Conservation (phyloP, 2,888 invertebrate species). For the Dermolepida albohirtum region DNA sequence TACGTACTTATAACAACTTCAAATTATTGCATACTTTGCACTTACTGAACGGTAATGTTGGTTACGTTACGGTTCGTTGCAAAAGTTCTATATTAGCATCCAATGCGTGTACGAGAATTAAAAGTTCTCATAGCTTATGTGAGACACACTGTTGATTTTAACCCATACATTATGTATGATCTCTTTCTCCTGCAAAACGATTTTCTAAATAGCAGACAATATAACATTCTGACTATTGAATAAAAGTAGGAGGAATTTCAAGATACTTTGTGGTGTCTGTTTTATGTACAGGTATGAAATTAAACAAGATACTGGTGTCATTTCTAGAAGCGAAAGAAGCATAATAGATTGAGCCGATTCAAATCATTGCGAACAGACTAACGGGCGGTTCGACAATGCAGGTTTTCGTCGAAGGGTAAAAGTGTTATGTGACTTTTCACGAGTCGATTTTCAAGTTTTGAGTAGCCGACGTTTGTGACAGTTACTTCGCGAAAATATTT, state of each 20-base stretch:
- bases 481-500: conserved; percentile 29
- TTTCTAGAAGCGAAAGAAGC: conserved; percentile 22
- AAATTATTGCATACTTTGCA: too few species aligned
- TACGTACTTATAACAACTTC: conserved; percentile 2
- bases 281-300: too few species aligned
- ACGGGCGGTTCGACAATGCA: conserved; percentile 35
- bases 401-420: conserved; percentile 45
- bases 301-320: neutral
- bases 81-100: neutral
- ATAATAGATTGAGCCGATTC: conserved; percentile 18
- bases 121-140: neutral
- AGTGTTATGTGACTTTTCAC: conserved; percentile 45
- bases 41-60: neutral
- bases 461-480: conserved; percentile 20
- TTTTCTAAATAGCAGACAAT: conserved; percentile 5
- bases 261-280: neutral
- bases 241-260: conserved; percentile 6
- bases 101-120: neutral
- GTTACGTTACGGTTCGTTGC: neutral
- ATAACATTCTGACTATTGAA: neutral
- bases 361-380: neutral
- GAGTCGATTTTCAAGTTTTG: conserved; percentile 40
- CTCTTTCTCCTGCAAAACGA: neutral
- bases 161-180: conserved; percentile 5
- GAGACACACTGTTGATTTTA: neutral